Conservation (phyloP, 1,140 invertebrate species). For the Latrodectus geometricus region DNA sequence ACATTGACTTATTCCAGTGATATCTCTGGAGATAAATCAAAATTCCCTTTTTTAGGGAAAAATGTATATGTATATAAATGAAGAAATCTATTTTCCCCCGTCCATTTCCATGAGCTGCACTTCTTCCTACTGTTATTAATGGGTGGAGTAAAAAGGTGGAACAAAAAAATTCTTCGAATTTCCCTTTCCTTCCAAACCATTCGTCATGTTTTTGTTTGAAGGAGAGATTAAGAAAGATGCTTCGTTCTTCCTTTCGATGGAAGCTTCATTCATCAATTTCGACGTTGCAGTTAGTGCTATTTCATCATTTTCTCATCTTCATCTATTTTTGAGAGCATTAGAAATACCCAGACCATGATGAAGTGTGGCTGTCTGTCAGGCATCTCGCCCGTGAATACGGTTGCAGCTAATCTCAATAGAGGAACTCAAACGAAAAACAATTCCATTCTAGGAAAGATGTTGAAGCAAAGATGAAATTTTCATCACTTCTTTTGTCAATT, state of each 20-base stretch:
- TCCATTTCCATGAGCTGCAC: constrained; percentile 30
- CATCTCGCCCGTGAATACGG: not conserved
- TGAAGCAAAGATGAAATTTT: too few relatives aligned
- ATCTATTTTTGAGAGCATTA: constrained; percentile 26
- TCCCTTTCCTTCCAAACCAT: constrained; percentile 13
- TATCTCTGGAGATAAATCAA: constrained; percentile 19
- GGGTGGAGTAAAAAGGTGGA: not conserved
- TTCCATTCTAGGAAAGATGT: not conserved
- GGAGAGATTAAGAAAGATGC: constrained; percentile 40
- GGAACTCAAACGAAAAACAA: not conserved
- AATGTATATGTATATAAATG: constrained; percentile 20
- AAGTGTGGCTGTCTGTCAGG: constrained; percentile 33
- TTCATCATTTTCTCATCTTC: constrained; percentile 57
- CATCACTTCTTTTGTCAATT: too few relatives aligned
- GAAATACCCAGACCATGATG: constrained; percentile 7
- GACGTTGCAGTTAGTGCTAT: constrained; percentile 47
- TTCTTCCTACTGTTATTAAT: constrained; percentile 36
- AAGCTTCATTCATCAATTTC: constrained; percentile 24
- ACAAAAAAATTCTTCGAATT: not conserved
- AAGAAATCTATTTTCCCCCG: not conserved
- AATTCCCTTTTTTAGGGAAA: not conserved
- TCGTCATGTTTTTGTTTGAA: constrained; percentile 46
- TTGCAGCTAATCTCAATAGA: not conserved
- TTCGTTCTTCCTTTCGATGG: not conserved
- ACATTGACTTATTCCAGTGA: constrained; percentile 30